Evolutionary conservation across 2,113 vertebrate genomes (phyloP).

Genomic region (Kryptolebias marmoratus): DNA sequence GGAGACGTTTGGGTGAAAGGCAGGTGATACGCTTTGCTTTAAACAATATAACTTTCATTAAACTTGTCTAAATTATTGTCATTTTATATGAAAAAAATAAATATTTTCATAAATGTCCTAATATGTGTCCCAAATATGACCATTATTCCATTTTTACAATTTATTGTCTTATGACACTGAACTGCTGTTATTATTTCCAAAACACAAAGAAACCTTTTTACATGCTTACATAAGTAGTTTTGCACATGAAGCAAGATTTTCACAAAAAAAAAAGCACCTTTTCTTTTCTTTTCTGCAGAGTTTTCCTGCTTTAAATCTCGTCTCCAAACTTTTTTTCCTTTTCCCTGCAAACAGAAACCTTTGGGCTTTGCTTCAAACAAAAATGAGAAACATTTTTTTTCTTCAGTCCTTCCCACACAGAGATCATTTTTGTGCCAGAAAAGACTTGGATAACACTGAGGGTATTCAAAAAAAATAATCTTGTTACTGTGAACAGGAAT

Average conservation of each 20-base stretch:
- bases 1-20: no score
- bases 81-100: no score
- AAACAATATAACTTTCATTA: no score
- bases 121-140: no score
- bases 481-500: not conserved
- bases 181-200: no score
- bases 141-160: no score
- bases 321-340: not conserved
- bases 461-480: not conserved
- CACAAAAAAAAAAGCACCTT: not conserved
- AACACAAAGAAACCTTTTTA: not conserved
- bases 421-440: not conserved
- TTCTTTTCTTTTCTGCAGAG: not conserved
- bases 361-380: not conserved
- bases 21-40: no score
- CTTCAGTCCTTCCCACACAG: slow-evolving; percentile 6
- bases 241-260: not conserved
- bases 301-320: not conserved
- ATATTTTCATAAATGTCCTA: no score
- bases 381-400: not conserved
- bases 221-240: not conserved
- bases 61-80: no score
- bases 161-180: no score
- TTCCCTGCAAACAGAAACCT: not conserved
- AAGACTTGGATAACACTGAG: not conserved